Base-by-base conservation (phyloP, 2,113 vertebrate genomes). In the Rhea pennata region DNA sequence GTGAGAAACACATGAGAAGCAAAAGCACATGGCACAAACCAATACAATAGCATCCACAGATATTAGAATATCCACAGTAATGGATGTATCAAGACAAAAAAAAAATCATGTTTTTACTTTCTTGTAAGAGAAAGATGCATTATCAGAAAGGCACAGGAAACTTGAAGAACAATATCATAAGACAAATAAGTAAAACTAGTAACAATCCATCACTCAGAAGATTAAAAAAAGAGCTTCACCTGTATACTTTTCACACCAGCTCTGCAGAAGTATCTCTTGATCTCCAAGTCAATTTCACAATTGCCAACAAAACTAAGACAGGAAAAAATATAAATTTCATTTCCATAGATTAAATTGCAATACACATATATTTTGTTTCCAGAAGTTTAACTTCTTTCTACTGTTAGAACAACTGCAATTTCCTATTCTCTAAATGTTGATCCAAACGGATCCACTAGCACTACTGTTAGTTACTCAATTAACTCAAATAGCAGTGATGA, bases 231-330 rank as follows among this genome's bases (percentile, higher is more conserved):
- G 15, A 58, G 83, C 96, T 71, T 94, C 95, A 99, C 99, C 99
- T 99, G 99, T 83, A 99, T 99, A 66, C 99, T 99, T 96, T 99
- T 99, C 88, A 99, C 99, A 61, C 99, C 99, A 78, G 99, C 99
- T 98, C 98, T 98, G 98, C 99, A 99, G 95, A 99, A 99, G 95
- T 99, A 99, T 87, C 99, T 99, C 97, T 99, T 99, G 94, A 99
- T 99, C 97, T 99, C 99, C 95, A 99, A 98, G 85, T 99, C 99
- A 15, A 99, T 99, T 96, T 99, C 99, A 70, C 98, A 99, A 88
- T 99, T 99, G 83, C 99, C 99, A 73, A 99, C 99, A 96, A 99
- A 99, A 97, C 99, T 99, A 95, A 69, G 82, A 97, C 8, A 66
- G 77, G 76, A 84, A 70, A 78, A 29, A 84, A 70, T 6, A 81